A percentile compares a stretch with the other conserved stretches of the same genome.
phyloP scores from a whole-genome alignment of 2,888 invertebrate genomes.

The Hemaris fuciformis region DNA sequence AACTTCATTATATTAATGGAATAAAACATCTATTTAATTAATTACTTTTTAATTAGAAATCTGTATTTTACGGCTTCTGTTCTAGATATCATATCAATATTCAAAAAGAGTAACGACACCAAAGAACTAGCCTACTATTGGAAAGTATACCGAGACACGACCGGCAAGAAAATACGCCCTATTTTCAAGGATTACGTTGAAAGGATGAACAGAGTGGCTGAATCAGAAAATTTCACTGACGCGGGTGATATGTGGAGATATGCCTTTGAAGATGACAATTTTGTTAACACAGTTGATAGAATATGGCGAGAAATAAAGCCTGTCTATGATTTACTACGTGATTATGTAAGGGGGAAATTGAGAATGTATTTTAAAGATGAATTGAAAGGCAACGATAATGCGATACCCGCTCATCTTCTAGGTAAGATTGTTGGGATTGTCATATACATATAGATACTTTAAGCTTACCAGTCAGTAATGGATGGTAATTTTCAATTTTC shows the following conservation, averaged over 20 bases:
- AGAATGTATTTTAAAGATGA: conserved; percentile 72
- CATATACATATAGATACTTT: too few relatives aligned
- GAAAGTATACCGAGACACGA: conserved; percentile 84
- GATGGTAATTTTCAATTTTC: too few relatives aligned
- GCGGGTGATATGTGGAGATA: conserved; percentile 75
- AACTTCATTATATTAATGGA: too few relatives aligned
- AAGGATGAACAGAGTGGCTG: conserved; percentile 83
- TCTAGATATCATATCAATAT: conserved; percentile 65
- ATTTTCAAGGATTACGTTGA: conserved; percentile 83
- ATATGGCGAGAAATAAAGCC: conserved; percentile 84
- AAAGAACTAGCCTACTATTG: conserved; percentile 84
- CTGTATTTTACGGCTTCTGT: conserved; percentile 11
- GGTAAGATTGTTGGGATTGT: conserved; percentile 64
- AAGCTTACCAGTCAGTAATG: too few relatives aligned
- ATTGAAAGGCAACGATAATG: conserved; percentile 63
- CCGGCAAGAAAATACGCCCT: conserved; percentile 82
- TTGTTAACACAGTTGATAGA: conserved; percentile 63
- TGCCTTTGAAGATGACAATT: conserved; percentile 67
- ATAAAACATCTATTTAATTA: too few relatives aligned
- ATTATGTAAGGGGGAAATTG: conserved; percentile 82
- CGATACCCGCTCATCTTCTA: conserved; percentile 86
- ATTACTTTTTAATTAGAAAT: too few relatives aligned
- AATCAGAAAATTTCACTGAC: conserved; percentile 73
- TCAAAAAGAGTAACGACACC: conserved; percentile 79
- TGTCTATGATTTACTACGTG: conserved; percentile 83